Percentiles rank a stretch among this genome's conserved stretches.
Evolutionary conservation across 2,797 vertebrate species (phyloP).

Genomic region (Gobionotothen gibberifrons): DNA sequence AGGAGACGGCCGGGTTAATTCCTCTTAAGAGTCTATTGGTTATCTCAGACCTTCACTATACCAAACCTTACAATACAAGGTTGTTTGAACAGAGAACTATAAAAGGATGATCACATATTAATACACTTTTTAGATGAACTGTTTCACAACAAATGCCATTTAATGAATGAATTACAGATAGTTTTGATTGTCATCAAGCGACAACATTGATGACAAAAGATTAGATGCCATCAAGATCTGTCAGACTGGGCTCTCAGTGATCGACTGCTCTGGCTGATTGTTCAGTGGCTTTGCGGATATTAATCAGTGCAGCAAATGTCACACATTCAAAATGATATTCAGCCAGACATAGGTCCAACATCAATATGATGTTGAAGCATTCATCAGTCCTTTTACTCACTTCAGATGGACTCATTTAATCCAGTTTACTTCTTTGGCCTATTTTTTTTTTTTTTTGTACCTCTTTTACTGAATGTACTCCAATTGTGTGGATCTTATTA

Average conservation of each 20-base stretch:
- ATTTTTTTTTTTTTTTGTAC: too few relatives aligned
- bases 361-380: too few relatives aligned
- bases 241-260: not conserved
- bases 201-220: slow-evolving; percentile 1
- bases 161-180: not conserved
- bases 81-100: not conserved
- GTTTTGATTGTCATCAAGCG: not conserved
- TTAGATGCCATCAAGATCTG: not conserved
- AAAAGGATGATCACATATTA: not conserved
- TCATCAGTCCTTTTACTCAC: too few relatives aligned
- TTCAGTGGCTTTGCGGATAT: too few relatives aligned
- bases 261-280: not conserved
- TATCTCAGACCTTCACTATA: not conserved
- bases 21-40: not conserved
- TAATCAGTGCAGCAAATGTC: too few relatives aligned
- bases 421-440: too few relatives aligned
- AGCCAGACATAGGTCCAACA: too few relatives aligned
- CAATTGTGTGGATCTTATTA: not conserved
- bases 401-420: too few relatives aligned
- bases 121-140: not conserved
- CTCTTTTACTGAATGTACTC: not conserved
- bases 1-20: not conserved
- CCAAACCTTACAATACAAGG: not conserved
- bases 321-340: too few relatives aligned
- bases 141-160: not conserved